These are phyloP conservation scores for Marronus borbonicus DNA, from an alignment of 2,888 invertebrate species.

Conservation along the genomic window DNA sequence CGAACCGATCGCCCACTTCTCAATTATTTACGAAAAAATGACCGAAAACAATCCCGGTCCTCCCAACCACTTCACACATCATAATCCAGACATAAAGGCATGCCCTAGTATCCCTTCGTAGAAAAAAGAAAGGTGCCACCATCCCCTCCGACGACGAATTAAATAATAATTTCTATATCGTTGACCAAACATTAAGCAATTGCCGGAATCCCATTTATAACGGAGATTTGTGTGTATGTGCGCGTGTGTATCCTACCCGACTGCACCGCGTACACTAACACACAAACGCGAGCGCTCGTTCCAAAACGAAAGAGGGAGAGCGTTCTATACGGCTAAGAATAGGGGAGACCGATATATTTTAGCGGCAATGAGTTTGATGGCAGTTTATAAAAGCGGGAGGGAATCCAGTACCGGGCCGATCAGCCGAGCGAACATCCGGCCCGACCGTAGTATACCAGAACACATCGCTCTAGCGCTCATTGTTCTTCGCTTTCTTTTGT, in stretches of 20 bases:
- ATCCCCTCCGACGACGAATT: constrained; percentile 55
- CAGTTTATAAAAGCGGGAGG: constrained; percentile 60
- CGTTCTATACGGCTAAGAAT: constrained; percentile 61
- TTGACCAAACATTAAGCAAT: constrained; percentile 65
- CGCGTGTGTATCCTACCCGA: constrained; percentile 1
- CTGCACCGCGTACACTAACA: not conserved
- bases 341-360: constrained; percentile 64
- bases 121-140: constrained; percentile 1
- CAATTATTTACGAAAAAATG: constrained; percentile 8
- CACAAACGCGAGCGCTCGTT: not conserved
- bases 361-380: constrained; percentile 64
- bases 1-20: not conserved
- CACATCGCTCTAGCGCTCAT: constrained; percentile 53
- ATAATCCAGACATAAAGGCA: constrained; percentile 43
- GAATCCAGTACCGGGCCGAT: constrained; percentile 63
- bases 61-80: constrained; percentile 47
- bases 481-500: constrained; percentile 57
- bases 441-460: constrained; percentile 54
- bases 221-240: constrained; percentile 56
- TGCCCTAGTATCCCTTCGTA: not conserved
- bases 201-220: constrained; percentile 63
- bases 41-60: not conserved
- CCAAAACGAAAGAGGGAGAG: constrained; percentile 46
- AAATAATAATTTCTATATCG: constrained; percentile 66
- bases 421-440: constrained; percentile 67